Percentiles rank a stretch among this genome's conserved stretches.
Evolutionary conservation across 2,888 invertebrate species (phyloP).

Genomic region (Coleophora flavipennella): DNA sequence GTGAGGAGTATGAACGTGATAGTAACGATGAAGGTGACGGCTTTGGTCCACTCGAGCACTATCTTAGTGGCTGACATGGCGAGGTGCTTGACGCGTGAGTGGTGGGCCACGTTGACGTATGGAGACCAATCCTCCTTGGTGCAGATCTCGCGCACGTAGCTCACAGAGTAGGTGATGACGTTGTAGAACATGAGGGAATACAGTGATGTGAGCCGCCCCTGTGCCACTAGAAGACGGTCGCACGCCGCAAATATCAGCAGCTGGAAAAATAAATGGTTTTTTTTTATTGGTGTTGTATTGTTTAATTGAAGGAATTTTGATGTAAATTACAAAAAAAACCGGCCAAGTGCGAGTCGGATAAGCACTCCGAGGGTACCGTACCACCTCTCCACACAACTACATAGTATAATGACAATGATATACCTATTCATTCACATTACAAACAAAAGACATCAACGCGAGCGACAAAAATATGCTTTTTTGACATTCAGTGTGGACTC

Average conservation of each 20-base stretch:
- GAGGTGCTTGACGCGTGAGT: constrained; percentile 81
- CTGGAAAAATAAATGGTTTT: constrained; percentile 41
- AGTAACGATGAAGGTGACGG: constrained; percentile 84
- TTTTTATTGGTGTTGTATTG: too few species aligned
- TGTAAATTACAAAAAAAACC: too few species aligned
- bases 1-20: constrained; percentile 83
- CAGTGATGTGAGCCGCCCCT: constrained; percentile 76
- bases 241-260: constrained; percentile 82
- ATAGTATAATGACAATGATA: too few species aligned
- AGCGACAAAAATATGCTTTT: too few species aligned
- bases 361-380: too few species aligned
- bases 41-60: constrained; percentile 86
- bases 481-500: too few species aligned
- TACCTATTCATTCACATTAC: too few species aligned
- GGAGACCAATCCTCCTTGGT: constrained; percentile 85
- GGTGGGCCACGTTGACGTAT: constrained; percentile 80
- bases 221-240: constrained; percentile 75
- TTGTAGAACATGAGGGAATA: constrained; percentile 89
- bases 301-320: not conserved
- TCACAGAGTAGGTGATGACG: constrained; percentile 83
- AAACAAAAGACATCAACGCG: too few species aligned
- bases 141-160: constrained; percentile 80
- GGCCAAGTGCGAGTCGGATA: too few species aligned
- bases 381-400: not conserved
- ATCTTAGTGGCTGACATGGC: constrained; percentile 88